Base-by-base conservation (phyloP, 2,113 vertebrate species). In the Haemorhous mexicanus region DNA sequence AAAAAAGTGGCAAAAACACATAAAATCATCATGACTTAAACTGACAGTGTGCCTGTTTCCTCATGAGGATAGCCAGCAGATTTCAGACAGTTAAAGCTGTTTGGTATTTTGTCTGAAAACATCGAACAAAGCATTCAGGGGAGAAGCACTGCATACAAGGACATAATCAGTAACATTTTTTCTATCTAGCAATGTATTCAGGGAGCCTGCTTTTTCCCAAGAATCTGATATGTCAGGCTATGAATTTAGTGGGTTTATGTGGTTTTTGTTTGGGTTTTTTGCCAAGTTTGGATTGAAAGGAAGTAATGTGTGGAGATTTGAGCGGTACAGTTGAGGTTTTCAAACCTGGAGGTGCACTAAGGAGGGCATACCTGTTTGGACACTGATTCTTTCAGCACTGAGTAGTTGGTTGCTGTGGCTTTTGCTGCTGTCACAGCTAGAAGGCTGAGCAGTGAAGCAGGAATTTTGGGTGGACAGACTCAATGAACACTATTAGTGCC, bases 1-100 rank as follows among this genome's bases (percentile, higher is more conserved):
- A 89, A n/a, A 62, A 62, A 93, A 89, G 74, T 27, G 82, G 62
- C 24, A 96, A 39, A 94, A 94, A 27, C 52, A 84, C 64, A 35
- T 89, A 46, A 83, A 95, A 84, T 52, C 41, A 78, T 68, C 28
- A 33, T 62, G 33, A 41, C 62, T 82, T 84, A 75, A 56, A 81
- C 61, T 62, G 70, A 41, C 83, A 68, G 50, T 24, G 21, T 55
- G 32, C 64, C 33, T 22, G 30, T 81, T 95, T 81, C 59, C 23
- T 33, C 43, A 9, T 53, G 66, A 47, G 21, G 47, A 75, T 15
- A 90, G 52, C 44, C 52, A 87, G 44, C 22, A 68, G 43, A 62
- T 94, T 96, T 90, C 41, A 93, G 53, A 44, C 50, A 23, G 49
- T 49, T 44, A 5, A 24, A 89, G 22, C 32, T 49, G n/a, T 84